Base-by-base conservation (phyloP, 2,888 invertebrate species). In the Plebejus melissa region DNA sequence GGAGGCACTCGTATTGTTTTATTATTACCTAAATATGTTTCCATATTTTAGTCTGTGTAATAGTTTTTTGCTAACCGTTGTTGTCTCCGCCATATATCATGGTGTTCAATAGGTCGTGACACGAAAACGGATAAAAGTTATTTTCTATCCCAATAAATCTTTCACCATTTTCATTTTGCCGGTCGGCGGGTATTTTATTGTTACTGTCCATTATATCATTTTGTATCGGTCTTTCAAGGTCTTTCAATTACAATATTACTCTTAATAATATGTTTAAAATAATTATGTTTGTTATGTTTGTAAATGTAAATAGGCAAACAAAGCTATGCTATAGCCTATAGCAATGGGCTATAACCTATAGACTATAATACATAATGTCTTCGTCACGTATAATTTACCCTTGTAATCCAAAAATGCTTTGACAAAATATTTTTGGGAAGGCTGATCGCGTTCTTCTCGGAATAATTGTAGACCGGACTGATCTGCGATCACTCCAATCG, bases 101-200 rank as follows among this genome's bases (percentile, higher is more conserved):
- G 65, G 65, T 36, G 65, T 13, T 36, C 65, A 65, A 65, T 65
- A 65, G 65, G 32, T 65, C 65, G 65, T 65, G 65, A 65, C 65
- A 16, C 65, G 32, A 65, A 65, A 65, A 65, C 65, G 65, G 65
- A 65, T 65, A 65, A 65, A 65, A 65, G 65, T 36, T 65, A 65
- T 65, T 65, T 65, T 65, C 32, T 65, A 36, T 36, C 65, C 32
- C 65, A 65, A 65, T 65, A 65, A 65, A 65, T 65, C 65, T 65
- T 65, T 65, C 65, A 28, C 32, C 65, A 65, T 65, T 65, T 65
- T 65, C 65, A 65, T 65, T 65, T 65, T 36, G 32, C 65, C 36
- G 32, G 32, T 65, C 36, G 13, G 13, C 65, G 36, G 65, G 32
- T 65, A 65, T 65, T 65, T 65, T 65, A 65, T 65, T 65, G 65